phyloP scores from a whole-genome alignment of 2,888 invertebrate species.

The Chymomyza fuscimana region DNA sequence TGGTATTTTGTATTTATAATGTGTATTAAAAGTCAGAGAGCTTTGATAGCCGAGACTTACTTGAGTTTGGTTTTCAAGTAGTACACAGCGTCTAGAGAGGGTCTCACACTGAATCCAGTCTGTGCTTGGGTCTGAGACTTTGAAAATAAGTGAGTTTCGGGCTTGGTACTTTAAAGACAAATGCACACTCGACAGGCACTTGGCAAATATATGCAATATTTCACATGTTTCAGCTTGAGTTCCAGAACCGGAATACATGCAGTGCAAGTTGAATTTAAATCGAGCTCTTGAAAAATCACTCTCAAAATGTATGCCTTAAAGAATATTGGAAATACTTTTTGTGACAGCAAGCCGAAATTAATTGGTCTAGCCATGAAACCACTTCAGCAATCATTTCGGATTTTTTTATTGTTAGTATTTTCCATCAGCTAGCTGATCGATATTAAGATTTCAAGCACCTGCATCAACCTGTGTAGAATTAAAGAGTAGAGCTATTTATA shows the following conservation, averaged over 20 bases:
- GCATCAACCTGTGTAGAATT: too few species aligned
- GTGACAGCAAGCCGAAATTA: too few species aligned
- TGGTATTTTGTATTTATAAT: background rate
- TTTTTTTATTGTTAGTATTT: too few species aligned
- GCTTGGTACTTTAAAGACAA: background rate
- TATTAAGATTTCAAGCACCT: too few species aligned
- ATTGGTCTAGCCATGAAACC: too few species aligned
- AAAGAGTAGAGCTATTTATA: too few species aligned
- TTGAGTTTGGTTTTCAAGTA: background rate
- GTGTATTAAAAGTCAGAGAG: constrained; percentile 47
- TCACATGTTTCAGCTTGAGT: background rate
- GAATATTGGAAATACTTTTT: background rate
- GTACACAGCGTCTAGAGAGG: background rate
- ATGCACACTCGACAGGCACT: background rate
- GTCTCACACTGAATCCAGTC: background rate
- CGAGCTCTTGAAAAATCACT: background rate
- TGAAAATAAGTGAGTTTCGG: background rate
- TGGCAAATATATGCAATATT: background rate
- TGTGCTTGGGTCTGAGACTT: background rate
- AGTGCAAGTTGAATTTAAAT: background rate
- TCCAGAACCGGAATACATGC: background rate
- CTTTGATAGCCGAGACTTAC: constrained; percentile 6
- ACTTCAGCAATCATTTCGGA: too few species aligned
- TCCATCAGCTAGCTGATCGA: too few species aligned
- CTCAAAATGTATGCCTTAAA: background rate